These are phyloP conservation scores for Odontesthes bonariensis DNA, from an alignment of 2,113 vertebrate species.

Conservation along the genomic window DNA sequence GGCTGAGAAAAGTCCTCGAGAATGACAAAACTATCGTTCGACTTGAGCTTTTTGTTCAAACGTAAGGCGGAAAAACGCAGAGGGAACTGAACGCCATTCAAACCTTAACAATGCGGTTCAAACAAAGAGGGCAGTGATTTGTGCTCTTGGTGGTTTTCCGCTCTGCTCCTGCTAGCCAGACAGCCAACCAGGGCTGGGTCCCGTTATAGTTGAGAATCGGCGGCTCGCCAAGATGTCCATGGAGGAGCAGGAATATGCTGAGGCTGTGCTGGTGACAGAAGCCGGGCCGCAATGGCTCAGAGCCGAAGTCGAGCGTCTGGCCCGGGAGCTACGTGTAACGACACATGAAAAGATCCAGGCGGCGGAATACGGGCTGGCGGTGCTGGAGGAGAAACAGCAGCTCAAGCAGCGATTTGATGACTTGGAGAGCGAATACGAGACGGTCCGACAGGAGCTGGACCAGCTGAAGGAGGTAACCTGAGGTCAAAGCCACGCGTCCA, in stretches of 20 bases:
- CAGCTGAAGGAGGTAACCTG: conserved; percentile 93
- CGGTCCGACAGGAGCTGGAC: conserved; percentile 90
- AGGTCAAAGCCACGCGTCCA: conserved; percentile 37
- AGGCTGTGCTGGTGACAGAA: conserved; percentile 87
- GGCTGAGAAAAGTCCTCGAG: conserved; percentile 44
- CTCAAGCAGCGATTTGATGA: conserved; percentile 94
- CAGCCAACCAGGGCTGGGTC: conserved; percentile 68
- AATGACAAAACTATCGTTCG: conserved; percentile 43
- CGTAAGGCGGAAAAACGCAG: background rate
- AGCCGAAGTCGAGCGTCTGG: conserved; percentile 89
- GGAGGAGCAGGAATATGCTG: conserved; percentile 87
- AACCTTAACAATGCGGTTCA: conserved; percentile 65
- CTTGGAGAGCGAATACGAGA: conserved; percentile 92
- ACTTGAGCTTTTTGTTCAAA: conserved; percentile 7
- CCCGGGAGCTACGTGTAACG: conserved; percentile 92
- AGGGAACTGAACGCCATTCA: conserved; percentile 11
- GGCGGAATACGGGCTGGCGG: conserved; percentile 94
- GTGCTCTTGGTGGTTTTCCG: conserved; percentile 39
- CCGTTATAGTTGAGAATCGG: conserved; percentile 61
- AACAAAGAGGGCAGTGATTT: conserved; percentile 72
- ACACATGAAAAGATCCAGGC: conserved; percentile 97
- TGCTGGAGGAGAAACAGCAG: conserved; percentile 97
- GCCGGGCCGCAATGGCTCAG: conserved; percentile 92
- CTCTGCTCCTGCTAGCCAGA: conserved; percentile 32
- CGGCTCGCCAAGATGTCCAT: conserved; percentile 81